A percentile compares a stretch with the other conserved stretches of the same genome.
phyloP scores from a whole-genome alignment of 2,113 vertebrate genomes.

The Rhinogobius similis region DNA sequence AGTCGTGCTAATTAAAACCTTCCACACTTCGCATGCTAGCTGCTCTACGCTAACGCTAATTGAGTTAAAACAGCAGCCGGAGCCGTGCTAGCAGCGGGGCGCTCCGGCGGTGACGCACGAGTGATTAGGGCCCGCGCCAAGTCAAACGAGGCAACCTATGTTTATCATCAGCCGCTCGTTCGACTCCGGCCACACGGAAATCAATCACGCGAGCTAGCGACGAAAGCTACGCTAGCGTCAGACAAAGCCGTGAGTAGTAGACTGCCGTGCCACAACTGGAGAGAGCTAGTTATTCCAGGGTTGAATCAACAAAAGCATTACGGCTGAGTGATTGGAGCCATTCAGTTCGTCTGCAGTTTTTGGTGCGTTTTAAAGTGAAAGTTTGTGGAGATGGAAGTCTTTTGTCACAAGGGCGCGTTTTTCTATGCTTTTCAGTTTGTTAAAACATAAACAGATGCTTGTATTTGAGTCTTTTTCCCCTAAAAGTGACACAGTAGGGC shows the following conservation, averaged over 20 bases:
- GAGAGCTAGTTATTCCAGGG: no score
- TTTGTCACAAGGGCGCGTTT: no score
- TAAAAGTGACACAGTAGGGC: no score
- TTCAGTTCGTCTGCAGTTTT: no score
- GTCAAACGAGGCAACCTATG: conserved; percentile 54
- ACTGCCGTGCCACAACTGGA: no score
- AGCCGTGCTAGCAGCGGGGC: conserved; percentile 29
- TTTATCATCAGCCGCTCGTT: conserved; percentile 55
- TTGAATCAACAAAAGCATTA: no score
- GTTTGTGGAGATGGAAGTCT: no score
- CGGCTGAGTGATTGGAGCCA: no score
- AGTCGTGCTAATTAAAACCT: conserved; percentile 58
- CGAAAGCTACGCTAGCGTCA: conserved; percentile 47
- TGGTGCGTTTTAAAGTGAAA: no score
- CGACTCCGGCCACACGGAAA: conserved; percentile 50
- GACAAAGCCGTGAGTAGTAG: background rate
- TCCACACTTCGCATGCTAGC: conserved; percentile 28
- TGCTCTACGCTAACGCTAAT: conserved; percentile 50
- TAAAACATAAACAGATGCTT: no score
- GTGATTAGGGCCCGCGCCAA: conserved; percentile 58
- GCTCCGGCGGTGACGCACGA: conserved; percentile 27
- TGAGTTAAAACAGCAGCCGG: conserved; percentile 32
- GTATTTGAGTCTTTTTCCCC: no score
- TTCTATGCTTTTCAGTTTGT: no score
- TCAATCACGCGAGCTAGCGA: conserved; percentile 55